Conservation (phyloP, 2,797 vertebrate species). For the Enteromius treurensis region DNA sequence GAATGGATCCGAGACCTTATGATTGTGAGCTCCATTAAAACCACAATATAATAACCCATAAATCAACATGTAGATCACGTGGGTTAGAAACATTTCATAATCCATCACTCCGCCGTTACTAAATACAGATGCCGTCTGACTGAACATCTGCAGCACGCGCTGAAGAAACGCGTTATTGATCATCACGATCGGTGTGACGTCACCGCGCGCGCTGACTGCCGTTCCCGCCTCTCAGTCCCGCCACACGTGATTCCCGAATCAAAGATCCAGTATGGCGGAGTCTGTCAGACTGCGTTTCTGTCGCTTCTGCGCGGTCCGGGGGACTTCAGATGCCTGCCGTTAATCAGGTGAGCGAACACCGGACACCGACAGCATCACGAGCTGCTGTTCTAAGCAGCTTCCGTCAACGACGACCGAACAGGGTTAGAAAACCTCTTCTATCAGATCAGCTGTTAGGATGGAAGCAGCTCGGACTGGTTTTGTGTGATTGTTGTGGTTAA, state of each 20-base stretch:
- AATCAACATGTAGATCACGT: neutral
- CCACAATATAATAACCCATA: too few species aligned
- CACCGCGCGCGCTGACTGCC: neutral
- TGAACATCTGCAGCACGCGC: neutral
- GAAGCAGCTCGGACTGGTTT: neutral
- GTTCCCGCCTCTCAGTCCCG: constrained; percentile 65
- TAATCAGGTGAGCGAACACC: constrained; percentile 31
- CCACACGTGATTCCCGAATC: constrained; percentile 78
- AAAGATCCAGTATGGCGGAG: constrained; percentile 86
- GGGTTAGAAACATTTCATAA: neutral
- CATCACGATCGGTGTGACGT: neutral
- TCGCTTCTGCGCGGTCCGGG: neutral
- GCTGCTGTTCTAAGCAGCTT: neutral
- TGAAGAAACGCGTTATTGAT: too few species aligned
- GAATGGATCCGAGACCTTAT: too few species aligned
- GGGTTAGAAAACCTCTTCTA: neutral
- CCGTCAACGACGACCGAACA: too few species aligned
- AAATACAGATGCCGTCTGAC: neutral
- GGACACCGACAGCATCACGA: neutral
- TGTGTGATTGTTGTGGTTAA: constrained; percentile 43
- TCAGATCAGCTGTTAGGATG: neutral
- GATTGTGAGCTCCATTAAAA: neutral
- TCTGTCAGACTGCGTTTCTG: constrained; percentile 79
- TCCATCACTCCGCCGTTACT: neutral
- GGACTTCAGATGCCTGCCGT: neutral